These are phyloP conservation scores for Bombylius major DNA, from an alignment of 2,888 invertebrate genomes.

Conservation along the genomic window DNA sequence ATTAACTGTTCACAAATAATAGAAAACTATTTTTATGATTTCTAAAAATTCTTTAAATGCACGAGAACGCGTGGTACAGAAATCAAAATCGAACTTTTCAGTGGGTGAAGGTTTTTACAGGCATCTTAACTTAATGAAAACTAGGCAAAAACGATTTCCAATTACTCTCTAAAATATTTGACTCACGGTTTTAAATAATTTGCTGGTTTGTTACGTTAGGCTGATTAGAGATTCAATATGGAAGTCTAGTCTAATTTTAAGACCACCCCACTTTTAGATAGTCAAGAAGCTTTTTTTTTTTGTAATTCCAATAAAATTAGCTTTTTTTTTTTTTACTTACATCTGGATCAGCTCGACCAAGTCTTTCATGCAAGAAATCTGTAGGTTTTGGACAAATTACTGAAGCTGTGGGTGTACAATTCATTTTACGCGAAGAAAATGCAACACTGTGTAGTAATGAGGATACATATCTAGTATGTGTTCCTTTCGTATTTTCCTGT, in stretches of 20 bases:
- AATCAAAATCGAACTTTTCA: too few relatives aligned
- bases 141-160: too few relatives aligned
- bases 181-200: too few relatives aligned
- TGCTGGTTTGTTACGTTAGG: too few relatives aligned
- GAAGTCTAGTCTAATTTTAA: neutral
- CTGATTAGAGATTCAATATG: too few relatives aligned
- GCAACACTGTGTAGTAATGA: conserved; percentile 60
- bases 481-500: conserved; percentile 64
- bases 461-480: conserved; percentile 68
- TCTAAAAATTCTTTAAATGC: neutral
- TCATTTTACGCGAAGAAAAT: conserved; percentile 47
- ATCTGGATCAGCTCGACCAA: conserved; percentile 34
- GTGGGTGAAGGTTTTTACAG: too few relatives aligned
- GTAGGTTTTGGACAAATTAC: conserved; percentile 33
- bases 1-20: too few relatives aligned
- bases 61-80: too few relatives aligned
- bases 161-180: too few relatives aligned
- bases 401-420: conserved; percentile 36
- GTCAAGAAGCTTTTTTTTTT: too few relatives aligned
- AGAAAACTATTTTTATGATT: neutral
- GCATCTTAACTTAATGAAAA: too few relatives aligned
- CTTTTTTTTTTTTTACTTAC: conserved; percentile 18
- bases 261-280: too few relatives aligned
- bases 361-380: conserved; percentile 33
- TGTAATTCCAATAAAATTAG: neutral